Percentiles rank a stretch among this genome's conserved stretches.
Conservation (phyloP, 2,797 vertebrate species). For the Clarias pachynema region DNA sequence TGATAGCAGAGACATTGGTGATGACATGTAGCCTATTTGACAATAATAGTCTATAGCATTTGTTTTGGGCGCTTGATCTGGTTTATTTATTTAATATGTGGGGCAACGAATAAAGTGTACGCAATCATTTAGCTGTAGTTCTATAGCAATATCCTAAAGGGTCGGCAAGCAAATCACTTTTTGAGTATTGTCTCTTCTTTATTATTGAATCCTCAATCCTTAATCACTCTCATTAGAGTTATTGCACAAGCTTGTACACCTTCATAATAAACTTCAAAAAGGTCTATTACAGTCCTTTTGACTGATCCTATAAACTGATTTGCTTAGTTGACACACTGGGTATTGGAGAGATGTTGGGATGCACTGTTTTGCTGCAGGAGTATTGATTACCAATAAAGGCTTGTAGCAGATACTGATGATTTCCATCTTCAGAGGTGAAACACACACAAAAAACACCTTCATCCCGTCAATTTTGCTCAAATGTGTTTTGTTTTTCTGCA, state of each 20-base stretch:
- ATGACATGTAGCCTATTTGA: slow-evolving; percentile 71
- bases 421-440: slow-evolving; percentile 39
- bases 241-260: slow-evolving; percentile 63
- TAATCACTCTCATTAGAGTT: slow-evolving; percentile 74
- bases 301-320: slow-evolving; percentile 34
- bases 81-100: slow-evolving; percentile 80
- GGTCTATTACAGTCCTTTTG: slow-evolving; percentile 47
- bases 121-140: slow-evolving; percentile 68
- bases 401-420: slow-evolving; percentile 34
- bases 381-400: slow-evolving; percentile 56
- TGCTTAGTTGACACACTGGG: slow-evolving; percentile 23
- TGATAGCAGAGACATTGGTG: slow-evolving; percentile 66
- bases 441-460: slow-evolving; percentile 16
- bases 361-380: slow-evolving; percentile 40
- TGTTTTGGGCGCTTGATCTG: slow-evolving; percentile 68
- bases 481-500: slow-evolving; percentile 24
- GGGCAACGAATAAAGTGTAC: slow-evolving; percentile 60
- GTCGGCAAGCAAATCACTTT: slow-evolving; percentile 72
- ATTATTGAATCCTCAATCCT: slow-evolving; percentile 61
- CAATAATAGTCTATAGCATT: slow-evolving; percentile 66
- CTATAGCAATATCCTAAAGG: slow-evolving; percentile 68
- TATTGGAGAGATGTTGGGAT: slow-evolving; percentile 42
- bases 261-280: slow-evolving; percentile 58
- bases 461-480: slow-evolving; percentile 27
- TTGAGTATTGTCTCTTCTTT: slow-evolving; percentile 69